Base-by-base conservation (phyloP, 2,888 invertebrate species). In the Ochropacha duplaris region DNA sequence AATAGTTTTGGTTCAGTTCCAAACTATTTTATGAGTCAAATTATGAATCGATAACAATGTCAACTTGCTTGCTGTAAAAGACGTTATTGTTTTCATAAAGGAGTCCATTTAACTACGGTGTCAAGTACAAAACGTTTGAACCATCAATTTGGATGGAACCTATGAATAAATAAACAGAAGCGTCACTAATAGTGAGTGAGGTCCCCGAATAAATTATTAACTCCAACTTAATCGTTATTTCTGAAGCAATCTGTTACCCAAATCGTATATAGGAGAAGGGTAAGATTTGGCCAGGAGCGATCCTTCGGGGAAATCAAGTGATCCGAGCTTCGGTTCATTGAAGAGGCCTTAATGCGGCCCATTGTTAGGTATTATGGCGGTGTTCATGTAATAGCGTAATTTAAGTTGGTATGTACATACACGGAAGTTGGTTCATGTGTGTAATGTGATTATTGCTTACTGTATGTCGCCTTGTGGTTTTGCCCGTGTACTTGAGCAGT, bases 241-340 rank as follows among this genome's bases (percentile, higher is more conserved):
- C 64, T 64, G 68, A 70, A 72, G 74, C 78, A 72, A 77, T 77
- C 71, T 69, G 70, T 72, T 75, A 71, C 66, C 66, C 62, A 64
- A 68, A 66, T 69, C 73, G 71, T 74, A 70, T 73, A 70, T 71
- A 72, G 68, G 69, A 66, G 78, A 76, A 74, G 78, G 79, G 78
- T 79, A 71, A 71, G 74, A 66, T 69, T 59, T 52, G 52, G 31
- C 31, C 31, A 19, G 34, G 19, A 14, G 55, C 57, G 54, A 61
- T 58, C 73, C 83, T 81, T 75, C 59, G 69, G 84, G 82, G 84
- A 85, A 84, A 86, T 84, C 85, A 85, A 76, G 72, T 69, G 76
- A 72, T 78, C 71, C 74, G 68, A 56, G 71, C 57, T 61, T 60
- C 65, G 65, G 63, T 72, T 72, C 76, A 78, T 78, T 71, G 78